Evolutionary conservation across 2,113 vertebrate genomes (phyloP).

Genomic region (Mola mola): DNA sequence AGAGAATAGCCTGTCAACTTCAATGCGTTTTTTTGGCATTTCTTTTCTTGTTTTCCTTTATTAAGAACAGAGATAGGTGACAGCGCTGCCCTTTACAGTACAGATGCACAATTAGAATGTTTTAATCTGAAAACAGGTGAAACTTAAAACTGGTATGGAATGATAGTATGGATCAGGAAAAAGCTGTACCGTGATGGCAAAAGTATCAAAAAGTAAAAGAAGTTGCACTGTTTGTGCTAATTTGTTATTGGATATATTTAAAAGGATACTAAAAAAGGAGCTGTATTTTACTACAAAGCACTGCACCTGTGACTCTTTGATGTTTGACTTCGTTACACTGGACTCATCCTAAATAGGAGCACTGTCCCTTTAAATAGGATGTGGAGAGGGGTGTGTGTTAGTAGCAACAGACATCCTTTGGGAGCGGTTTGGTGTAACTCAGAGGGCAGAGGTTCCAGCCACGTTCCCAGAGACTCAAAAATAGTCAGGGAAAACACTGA

Average conservation of each 20-base stretch:
- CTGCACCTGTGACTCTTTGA: too few species aligned
- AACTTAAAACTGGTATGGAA: too few species aligned
- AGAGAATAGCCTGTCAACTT: neutral
- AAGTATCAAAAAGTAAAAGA: neutral
- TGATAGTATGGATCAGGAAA: too few species aligned
- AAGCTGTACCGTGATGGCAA: too few species aligned
- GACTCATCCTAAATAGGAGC: conserved; percentile 49
- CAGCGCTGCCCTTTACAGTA: neutral
- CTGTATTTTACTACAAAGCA: too few species aligned
- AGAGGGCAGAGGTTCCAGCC: conserved; percentile 68
- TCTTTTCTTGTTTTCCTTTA: neutral
- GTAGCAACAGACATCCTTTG: conserved; percentile 76
- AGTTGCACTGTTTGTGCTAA: too few species aligned
- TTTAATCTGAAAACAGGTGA: too few species aligned
- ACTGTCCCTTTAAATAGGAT: conserved; percentile 84
- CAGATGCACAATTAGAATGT: too few species aligned
- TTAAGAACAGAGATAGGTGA: neutral
- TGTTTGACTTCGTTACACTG: conserved; percentile 15
- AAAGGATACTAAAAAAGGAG: too few species aligned
- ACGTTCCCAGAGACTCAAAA: conserved; percentile 69
- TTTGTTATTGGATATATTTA: too few species aligned
- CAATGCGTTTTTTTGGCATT: too few species aligned
- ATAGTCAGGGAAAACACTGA: conserved; percentile 64
- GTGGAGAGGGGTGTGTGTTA: conserved; percentile 83
- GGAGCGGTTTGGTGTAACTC: conserved; percentile 73